These are phyloP conservation scores for Propithecus deckenii DNA, from an alignment of 2,797 vertebrate species.

Conservation along the genomic window DNA sequence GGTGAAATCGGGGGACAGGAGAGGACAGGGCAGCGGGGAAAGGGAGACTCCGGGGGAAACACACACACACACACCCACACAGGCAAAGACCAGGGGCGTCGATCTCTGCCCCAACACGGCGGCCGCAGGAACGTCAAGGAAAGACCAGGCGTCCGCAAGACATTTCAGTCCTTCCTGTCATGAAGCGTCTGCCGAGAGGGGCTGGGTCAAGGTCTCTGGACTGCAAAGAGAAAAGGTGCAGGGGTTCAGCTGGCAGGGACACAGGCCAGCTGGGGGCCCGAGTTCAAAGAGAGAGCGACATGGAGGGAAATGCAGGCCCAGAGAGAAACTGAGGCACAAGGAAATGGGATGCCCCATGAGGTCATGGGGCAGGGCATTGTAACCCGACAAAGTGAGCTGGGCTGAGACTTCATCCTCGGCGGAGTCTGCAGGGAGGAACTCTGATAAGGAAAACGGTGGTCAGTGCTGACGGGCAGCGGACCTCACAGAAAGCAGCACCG, in stretches of 20 bases:
- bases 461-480: background rate
- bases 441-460: background rate
- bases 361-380: background rate
- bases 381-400: background rate
- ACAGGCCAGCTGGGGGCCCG: rapidly evolving
- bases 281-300: rapidly evolving
- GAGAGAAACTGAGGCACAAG: background rate
- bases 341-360: rapidly evolving
- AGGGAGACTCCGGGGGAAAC: rapidly evolving
- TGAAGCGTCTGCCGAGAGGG: constrained; percentile 34
- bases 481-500: rapidly evolving
- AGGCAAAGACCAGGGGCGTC: background rate
- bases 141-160: constrained; percentile 44
- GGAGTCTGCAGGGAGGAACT: background rate
- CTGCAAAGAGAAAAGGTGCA: constrained; percentile 9
- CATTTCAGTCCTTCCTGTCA: constrained; percentile 75
- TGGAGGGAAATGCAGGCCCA: rapidly evolving
- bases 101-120: background rate
- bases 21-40: background rate
- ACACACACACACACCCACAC: background rate
- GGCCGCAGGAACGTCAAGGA: constrained; percentile 30
- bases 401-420: no score
- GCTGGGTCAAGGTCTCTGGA: constrained; percentile 23
- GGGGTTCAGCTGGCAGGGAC: background rate
- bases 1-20: rapidly evolving